phyloP scores from a whole-genome alignment of 2,113 vertebrate species.

The Pituophis catenifer region DNA sequence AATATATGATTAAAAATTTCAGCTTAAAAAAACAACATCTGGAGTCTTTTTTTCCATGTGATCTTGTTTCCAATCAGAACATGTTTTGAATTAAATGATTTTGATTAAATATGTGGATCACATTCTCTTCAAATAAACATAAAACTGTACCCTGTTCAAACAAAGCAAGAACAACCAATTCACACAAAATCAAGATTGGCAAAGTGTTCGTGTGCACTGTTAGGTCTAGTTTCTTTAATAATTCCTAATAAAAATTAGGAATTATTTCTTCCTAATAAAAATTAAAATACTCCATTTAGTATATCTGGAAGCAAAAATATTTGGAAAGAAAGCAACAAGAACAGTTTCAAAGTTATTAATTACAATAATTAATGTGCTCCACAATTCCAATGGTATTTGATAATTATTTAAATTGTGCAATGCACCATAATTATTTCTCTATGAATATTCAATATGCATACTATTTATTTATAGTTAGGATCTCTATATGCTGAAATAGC shows the following conservation, averaged over 20 bases:
- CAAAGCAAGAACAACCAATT: slow-evolving; percentile 74
- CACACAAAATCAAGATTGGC: slow-evolving; percentile 75
- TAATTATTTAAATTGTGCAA: not conserved
- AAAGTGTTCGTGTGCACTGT: slow-evolving; percentile 82
- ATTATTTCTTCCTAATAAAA: slow-evolving; percentile 60
- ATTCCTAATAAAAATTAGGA: slow-evolving; percentile 68
- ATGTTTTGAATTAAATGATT: slow-evolving; percentile 81
- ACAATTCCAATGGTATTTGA: not conserved
- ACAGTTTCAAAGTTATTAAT: not conserved
- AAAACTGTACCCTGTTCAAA: slow-evolving; percentile 78
- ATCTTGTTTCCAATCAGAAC: slow-evolving; percentile 81
- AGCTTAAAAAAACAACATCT: slow-evolving; percentile 67
- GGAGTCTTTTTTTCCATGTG: slow-evolving; percentile 74
- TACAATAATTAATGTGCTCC: not conserved
- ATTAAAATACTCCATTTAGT: slow-evolving; percentile 58
- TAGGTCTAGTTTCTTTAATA: slow-evolving; percentile 78
- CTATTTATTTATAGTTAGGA: not conserved
- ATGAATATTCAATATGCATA: not conserved
- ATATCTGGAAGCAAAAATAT: not conserved
- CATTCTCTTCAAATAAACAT: slow-evolving; percentile 78
- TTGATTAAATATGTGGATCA: slow-evolving; percentile 76
- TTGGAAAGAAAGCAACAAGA: not conserved
- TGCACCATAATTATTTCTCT: not conserved
- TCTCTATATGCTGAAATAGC: not conserved
- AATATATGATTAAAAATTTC: slow-evolving; percentile 78